Conservation (phyloP, 2,797 vertebrate genomes). For the Alauda arvensis region DNA sequence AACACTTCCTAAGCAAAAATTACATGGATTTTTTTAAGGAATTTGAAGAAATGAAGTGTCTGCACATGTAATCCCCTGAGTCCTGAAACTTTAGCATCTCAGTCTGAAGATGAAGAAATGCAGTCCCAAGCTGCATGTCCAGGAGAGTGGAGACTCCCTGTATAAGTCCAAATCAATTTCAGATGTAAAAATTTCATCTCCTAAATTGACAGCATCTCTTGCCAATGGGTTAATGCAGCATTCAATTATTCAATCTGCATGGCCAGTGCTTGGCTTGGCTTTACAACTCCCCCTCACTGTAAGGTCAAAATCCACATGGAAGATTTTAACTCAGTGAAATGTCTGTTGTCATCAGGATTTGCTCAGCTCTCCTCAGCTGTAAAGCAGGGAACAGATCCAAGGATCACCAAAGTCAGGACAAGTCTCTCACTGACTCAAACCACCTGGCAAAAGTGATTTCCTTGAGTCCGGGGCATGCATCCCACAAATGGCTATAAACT, state of each 20-base stretch:
- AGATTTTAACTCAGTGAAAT: not conserved
- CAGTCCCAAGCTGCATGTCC: not conserved
- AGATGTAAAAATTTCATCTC: not conserved
- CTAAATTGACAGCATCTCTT: not conserved
- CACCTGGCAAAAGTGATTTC: constrained; percentile 17
- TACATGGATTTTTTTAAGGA: rapidly evolving
- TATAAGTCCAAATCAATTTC: not conserved
- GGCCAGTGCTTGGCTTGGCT: not conserved
- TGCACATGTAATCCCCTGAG: not conserved
- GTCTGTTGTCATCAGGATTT: not conserved
- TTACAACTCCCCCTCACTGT: not conserved
- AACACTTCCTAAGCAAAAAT: not conserved
- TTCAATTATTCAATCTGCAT: not conserved
- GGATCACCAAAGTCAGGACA: not conserved
- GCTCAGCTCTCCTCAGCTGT: not conserved
- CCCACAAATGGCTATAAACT: not conserved
- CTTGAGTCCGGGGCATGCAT: not conserved
- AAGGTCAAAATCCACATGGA: not conserved
- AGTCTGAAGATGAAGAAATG: not conserved
- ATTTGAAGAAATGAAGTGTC: not conserved
- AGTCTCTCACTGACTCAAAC: not conserved
- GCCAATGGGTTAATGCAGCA: not conserved
- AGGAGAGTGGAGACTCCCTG: not conserved
- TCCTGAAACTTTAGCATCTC: not conserved
- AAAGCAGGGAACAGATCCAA: not conserved